Conservation (phyloP, 92 coral and sea anemone genomes). For the Scolanthus callimorphus region DNA sequence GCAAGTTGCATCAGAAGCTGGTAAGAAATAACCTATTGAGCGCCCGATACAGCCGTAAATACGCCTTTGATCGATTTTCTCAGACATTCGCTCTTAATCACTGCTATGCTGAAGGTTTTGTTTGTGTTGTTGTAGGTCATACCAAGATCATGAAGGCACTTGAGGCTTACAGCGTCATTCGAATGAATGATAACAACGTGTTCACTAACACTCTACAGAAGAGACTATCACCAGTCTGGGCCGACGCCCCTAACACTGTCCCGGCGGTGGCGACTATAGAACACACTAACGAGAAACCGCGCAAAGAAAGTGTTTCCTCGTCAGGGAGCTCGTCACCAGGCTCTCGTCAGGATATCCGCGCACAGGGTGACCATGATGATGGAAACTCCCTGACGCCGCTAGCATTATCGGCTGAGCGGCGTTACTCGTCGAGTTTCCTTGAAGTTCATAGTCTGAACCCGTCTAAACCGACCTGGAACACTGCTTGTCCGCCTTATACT, state of each 20-base stretch:
- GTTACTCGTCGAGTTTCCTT: conserved; percentile 78
- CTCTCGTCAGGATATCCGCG: conserved; percentile 45
- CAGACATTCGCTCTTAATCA: no score
- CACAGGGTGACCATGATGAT: conserved; percentile 22
- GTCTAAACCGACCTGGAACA: conserved; percentile 58
- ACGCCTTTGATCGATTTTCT: no score
- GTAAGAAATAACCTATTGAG: no score
- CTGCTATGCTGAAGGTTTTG: no score
- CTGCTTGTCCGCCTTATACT: conserved; percentile 76
- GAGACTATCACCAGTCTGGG: conserved; percentile 57
- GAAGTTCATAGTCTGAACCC: conserved; percentile 54
- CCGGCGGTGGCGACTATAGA: conserved; percentile 13
- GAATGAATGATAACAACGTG: conserved; percentile 68
- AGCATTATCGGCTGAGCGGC: conserved; percentile 30
- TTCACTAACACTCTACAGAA: conserved; percentile 86
- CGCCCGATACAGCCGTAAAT: no score
- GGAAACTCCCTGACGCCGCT: conserved; percentile 16
- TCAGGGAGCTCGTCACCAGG: conserved; percentile 80
- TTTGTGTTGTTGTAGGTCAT: conserved; percentile 51
- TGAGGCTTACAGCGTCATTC: conserved; percentile 91
- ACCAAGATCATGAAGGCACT: conserved; percentile 85
- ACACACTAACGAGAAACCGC: neutral
- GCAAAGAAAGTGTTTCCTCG: conserved; percentile 76
- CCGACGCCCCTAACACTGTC: conserved; percentile 25
- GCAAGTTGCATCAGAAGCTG: conserved; percentile 98